Conservation (phyloP, 2,113 vertebrate genomes). For the Sylvia atricapilla region DNA sequence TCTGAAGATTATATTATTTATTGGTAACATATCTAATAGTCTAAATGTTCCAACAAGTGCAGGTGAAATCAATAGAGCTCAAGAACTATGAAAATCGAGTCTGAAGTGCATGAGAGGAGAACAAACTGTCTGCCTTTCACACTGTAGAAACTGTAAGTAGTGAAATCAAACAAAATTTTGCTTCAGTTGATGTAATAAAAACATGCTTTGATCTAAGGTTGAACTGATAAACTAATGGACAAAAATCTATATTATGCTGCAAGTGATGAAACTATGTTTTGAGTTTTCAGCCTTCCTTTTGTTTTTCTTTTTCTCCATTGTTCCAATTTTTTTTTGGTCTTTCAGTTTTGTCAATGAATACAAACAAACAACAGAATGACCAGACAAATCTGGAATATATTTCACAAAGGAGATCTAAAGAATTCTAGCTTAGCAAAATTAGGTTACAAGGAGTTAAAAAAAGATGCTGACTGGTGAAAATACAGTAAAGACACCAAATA, state of each 20-base stretch:
- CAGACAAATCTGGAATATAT: neutral
- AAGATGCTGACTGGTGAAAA: neutral
- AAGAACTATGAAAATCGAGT: neutral
- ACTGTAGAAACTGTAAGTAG: neutral
- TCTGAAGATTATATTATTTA: neutral
- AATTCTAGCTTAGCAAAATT: neutral
- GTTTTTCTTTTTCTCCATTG: neutral
- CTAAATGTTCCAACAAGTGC: neutral
- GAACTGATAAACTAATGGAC: neutral
- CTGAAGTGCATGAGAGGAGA: neutral
- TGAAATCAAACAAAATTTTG: neutral
- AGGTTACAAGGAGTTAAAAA: neutral
- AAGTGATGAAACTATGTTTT: neutral
- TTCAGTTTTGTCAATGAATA: neutral
- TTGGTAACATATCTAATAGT: neutral
- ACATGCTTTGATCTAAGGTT: neutral
- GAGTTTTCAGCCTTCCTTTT: neutral
- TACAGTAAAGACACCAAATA: neutral
- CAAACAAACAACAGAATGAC: neutral
- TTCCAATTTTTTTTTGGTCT: neutral
- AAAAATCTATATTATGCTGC: neutral
- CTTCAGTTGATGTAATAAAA: neutral
- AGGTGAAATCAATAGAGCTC: neutral
- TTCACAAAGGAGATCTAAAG: neutral
- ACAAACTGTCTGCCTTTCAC: neutral